Base-by-base conservation (phyloP, 1,140 invertebrate genomes). In the Scaptomyza montana region DNA sequence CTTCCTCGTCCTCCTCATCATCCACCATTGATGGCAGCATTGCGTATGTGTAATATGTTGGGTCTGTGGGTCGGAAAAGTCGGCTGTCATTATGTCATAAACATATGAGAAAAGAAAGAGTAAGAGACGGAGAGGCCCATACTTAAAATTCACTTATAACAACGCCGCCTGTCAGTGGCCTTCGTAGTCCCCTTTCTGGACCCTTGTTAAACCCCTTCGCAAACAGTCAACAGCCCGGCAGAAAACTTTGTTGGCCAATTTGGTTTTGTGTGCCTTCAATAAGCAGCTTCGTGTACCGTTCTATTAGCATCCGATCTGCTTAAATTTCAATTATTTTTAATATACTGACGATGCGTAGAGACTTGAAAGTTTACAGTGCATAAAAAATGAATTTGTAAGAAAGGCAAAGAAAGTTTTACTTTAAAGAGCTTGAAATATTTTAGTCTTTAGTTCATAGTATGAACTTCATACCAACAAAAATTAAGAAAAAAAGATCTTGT, bases 51-150 rank as follows among this genome's bases (percentile, higher is more conserved):
- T 61, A 62, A 86, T 69, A 45, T 50, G 51, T 19, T 60, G 30
- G 36, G 12, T 33, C 62, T 46, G 54, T 72, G 45, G 16, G 16
- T 16, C 63, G 53, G 53, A 68, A 70, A 74, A 68, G 77, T 70
- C 73, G 67, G 49, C 82, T 87, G 78, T 76, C 82, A 86, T 86
- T 86, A 87, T 86, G 82, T 87, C 82, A 86, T 86, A 78, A 87
- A 72, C 81, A 87, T 68, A 75, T 80, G 70, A 68, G 59, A 12
- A 21, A 5, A 41, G 36, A 61, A 59, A 43, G 46, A 50, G 54
- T 19, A 19, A 55, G 63, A 53, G 56, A 70, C 30, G 7, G 30
- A 33, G 30, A 33, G 30, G 62, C 62, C 77, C 67, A 74, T 77
- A 86, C 65, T 77, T 74, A 80, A 80, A 86, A 80, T 62, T 63